Percentiles rank a stretch among this genome's conserved stretches.
These are phyloP conservation scores for Calliopsis andreniformis DNA, from an alignment of 1,140 invertebrate genomes.

Conservation along the genomic window DNA sequence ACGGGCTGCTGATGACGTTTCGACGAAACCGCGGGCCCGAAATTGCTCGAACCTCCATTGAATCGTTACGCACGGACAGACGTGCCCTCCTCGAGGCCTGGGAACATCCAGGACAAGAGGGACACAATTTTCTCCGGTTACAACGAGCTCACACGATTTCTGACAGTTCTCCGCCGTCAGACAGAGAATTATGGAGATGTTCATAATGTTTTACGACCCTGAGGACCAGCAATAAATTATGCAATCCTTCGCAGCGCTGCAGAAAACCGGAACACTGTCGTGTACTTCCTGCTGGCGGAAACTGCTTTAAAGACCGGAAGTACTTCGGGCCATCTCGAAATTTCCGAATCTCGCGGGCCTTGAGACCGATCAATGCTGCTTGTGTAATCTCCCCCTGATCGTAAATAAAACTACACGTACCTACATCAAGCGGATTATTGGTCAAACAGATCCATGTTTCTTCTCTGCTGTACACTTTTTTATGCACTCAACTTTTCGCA, in stretches of 20 bases:
- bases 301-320: neutral
- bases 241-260: constrained; percentile 10
- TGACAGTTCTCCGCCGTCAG: neutral
- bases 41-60: neutral
- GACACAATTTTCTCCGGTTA: neutral
- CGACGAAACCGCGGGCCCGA: neutral
- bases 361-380: neutral
- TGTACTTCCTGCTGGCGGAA: neutral
- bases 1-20: neutral
- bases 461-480: no score
- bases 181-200: neutral
- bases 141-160: neutral
- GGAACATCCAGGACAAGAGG: no score
- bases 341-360: neutral
- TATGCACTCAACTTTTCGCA: no score
- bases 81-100: no score
- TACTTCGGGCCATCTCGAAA: neutral
- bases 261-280: neutral
- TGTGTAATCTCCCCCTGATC: neutral
- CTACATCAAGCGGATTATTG: no score
- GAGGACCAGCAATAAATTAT: constrained; percentile 18
- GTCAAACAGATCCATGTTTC: no score
- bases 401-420: neutral
- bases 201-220: constrained; percentile 6
- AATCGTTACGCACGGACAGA: no score